Conservation (phyloP, 2,113 vertebrate genomes). For the Amphiprion percula region DNA sequence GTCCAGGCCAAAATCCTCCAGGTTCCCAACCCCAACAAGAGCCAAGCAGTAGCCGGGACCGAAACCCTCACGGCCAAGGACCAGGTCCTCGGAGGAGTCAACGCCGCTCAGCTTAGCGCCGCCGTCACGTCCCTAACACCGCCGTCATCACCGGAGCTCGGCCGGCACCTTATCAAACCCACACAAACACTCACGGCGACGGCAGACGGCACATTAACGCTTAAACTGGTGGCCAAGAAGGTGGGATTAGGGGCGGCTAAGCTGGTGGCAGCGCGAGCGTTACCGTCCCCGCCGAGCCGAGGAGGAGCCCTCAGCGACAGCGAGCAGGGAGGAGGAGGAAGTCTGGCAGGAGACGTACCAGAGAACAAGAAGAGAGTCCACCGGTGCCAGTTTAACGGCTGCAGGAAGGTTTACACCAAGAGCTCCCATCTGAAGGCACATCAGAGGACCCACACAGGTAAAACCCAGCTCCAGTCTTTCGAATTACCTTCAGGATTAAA, state of each 20-base stretch:
- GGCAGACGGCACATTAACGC: slow-evolving; percentile 91
- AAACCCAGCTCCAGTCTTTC: not conserved
- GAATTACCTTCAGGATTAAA: no score
- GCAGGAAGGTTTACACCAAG: slow-evolving; percentile 99
- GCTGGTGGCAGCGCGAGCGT: slow-evolving; percentile 85
- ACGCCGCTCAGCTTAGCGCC: slow-evolving; percentile 95
- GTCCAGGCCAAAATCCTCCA: slow-evolving; percentile 87
- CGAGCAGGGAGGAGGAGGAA: slow-evolving; percentile 71
- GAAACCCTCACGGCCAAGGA: slow-evolving; percentile 87
- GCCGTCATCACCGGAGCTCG: slow-evolving; percentile 96
- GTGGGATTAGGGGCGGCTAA: slow-evolving; percentile 90
- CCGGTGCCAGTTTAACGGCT: slow-evolving; percentile 98
- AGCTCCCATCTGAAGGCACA: slow-evolving; percentile 99
- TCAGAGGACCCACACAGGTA: slow-evolving; percentile 99
- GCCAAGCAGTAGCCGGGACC: slow-evolving; percentile 40
- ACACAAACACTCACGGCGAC: slow-evolving; percentile 91
- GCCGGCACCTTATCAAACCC: slow-evolving; percentile 94
- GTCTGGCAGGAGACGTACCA: slow-evolving; percentile 88
- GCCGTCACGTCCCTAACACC: slow-evolving; percentile 96
- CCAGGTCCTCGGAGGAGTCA: slow-evolving; percentile 89
- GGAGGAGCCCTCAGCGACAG: slow-evolving; percentile 76
- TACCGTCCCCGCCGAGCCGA: slow-evolving; percentile 89
- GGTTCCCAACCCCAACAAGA: slow-evolving; percentile 82
- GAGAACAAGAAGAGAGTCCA: slow-evolving; percentile 99
- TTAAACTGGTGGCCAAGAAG: slow-evolving; percentile 96